phyloP scores from a whole-genome alignment of 2,888 invertebrate species.

The Drosophila emarginata region DNA sequence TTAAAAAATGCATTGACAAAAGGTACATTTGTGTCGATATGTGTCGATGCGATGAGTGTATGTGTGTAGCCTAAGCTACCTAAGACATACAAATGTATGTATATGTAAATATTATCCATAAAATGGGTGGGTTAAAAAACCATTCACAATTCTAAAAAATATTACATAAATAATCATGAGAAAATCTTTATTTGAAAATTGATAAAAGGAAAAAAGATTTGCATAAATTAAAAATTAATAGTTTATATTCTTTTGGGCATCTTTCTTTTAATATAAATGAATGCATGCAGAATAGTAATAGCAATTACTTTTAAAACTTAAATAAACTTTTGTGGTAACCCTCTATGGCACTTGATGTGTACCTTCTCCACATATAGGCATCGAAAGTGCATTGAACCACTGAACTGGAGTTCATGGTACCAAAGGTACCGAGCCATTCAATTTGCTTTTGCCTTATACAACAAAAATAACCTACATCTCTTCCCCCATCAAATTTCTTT shows the following conservation, averaged over 20 bases:
- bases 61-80: not conserved
- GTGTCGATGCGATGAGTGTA: not conserved
- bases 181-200: not conserved
- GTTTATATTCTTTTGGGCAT: too few relatives aligned
- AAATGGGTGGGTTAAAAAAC: not conserved
- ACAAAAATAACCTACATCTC: conserved; percentile 25
- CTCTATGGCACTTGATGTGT: conserved; percentile 7
- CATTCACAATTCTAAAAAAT: not conserved
- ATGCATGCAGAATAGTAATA: too few relatives aligned
- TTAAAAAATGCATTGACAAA: conserved; percentile 72
- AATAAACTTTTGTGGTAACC: conserved; percentile 20
- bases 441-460: conserved; percentile 57
- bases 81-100: not conserved
- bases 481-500: not conserved
- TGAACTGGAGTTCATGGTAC: conserved; percentile 53
- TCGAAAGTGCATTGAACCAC: conserved; percentile 66
- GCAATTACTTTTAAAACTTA: too few relatives aligned
- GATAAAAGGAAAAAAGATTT: too few relatives aligned
- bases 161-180: too few relatives aligned
- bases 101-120: not conserved
- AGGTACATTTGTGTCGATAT: conserved; percentile 14
- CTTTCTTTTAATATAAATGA: too few relatives aligned
- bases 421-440: conserved; percentile 49
- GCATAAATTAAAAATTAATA: too few relatives aligned
- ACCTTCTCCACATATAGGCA: conserved; percentile 21